These are phyloP conservation scores for Platyscapa corneri DNA, from an alignment of 1,140 invertebrate species.

Conservation along the genomic window DNA sequence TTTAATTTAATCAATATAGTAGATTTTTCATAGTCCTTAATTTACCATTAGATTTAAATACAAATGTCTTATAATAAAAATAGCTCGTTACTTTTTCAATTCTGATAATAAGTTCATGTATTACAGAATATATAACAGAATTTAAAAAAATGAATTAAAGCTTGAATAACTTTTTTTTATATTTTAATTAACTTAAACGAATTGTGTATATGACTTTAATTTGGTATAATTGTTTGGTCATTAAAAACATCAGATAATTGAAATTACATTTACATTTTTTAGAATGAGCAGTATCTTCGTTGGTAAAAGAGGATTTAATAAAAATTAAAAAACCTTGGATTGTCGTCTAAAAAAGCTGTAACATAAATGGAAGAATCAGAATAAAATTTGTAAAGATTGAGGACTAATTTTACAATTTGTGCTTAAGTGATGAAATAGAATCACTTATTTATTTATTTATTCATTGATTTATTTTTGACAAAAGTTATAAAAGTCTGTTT, in stretches of 20 bases:
- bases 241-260: slow-evolving; percentile 33
- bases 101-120: neutral
- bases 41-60: neutral
- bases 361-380: slow-evolving; percentile 43
- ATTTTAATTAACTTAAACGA: neutral
- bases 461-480: too few species aligned
- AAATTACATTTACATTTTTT: slow-evolving; percentile 43
- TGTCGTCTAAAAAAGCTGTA: slow-evolving; percentile 43
- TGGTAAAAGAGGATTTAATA: slow-evolving; percentile 41
- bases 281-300: slow-evolving; percentile 35
- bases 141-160: neutral
- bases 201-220: slow-evolving; percentile 8
- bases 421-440: neutral
- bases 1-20: too few species aligned
- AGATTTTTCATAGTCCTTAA: neutral
- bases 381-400: slow-evolving; percentile 37
- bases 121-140: slow-evolving; percentile 8
- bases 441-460: slow-evolving; percentile 2
- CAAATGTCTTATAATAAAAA: neutral
- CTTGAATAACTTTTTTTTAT: neutral
- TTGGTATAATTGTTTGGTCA: neutral
- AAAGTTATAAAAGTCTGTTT: too few species aligned
- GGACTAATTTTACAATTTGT: slow-evolving; percentile 28
- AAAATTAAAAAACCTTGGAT: slow-evolving; percentile 44
- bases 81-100: neutral